Conservation (phyloP, 2,888 invertebrate genomes). For the Thereva nobilitata region DNA sequence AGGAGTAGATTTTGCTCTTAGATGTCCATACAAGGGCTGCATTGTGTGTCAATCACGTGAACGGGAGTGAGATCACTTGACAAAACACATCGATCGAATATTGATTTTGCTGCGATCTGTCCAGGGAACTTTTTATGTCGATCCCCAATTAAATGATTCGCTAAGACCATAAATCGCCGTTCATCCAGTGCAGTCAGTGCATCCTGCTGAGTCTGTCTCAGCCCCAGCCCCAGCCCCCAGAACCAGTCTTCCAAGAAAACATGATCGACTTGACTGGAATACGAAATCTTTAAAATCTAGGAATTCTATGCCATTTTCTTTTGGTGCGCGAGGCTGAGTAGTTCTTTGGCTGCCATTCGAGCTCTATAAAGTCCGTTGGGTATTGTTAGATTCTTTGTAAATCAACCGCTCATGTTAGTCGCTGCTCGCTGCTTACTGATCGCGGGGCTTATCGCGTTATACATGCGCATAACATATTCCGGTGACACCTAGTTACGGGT, state of each 20-base stretch:
- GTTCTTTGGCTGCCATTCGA: constrained; percentile 4
- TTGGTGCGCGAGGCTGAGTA: not conserved
- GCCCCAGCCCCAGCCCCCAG: not conserved
- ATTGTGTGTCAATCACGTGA: constrained; percentile 28
- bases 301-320: constrained; percentile 18
- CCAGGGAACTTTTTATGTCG: constrained; percentile 29
- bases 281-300: constrained; percentile 28
- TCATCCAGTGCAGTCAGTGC: not conserved
- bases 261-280: constrained; percentile 30
- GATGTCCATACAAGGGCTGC: constrained; percentile 27
- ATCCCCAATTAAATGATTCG: constrained; percentile 32
- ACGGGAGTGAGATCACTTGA: constrained; percentile 22
- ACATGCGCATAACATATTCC: no score
- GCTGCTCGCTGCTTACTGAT: not conserved
- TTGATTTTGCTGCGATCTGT: constrained; percentile 30
- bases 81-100: constrained; percentile 29
- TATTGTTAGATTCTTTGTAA: constrained; percentile 6
- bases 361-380: constrained; percentile 8
- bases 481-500: no score
- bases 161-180: constrained; percentile 27
- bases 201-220: not conserved
- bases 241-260: constrained; percentile 18
- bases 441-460: no score
- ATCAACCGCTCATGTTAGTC: constrained; percentile 6
- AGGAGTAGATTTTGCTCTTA: constrained; percentile 17